Evolutionary conservation across 2,113 vertebrate species (phyloP).

Genomic region (Rallus limicola): DNA sequence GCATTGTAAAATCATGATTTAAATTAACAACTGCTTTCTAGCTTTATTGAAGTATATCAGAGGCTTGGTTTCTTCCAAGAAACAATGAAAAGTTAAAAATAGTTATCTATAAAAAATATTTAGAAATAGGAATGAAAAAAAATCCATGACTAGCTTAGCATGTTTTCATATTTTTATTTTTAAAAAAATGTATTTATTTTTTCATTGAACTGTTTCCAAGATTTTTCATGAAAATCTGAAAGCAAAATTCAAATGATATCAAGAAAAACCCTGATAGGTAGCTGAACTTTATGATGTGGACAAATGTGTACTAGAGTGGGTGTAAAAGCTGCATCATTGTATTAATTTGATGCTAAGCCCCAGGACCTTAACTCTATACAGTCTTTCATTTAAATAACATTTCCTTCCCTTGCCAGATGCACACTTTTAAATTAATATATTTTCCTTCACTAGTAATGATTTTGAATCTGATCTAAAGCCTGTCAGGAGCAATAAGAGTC

Average conservation of each 20-base stretch:
- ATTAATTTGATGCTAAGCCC: neutral
- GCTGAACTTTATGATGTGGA: neutral
- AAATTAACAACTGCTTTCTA: neutral
- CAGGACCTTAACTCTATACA: neutral
- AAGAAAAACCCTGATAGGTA: neutral
- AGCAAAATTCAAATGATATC: neutral
- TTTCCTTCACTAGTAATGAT: neutral
- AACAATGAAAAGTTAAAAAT: neutral
- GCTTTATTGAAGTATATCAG: neutral
- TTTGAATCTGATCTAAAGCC: neutral
- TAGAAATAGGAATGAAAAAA: neutral
- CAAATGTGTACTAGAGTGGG: neutral
- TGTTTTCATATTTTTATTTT: neutral
- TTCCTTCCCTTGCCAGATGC: neutral
- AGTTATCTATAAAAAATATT: neutral
- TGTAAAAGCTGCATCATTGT: neutral
- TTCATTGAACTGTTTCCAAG: neutral
- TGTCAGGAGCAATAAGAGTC: neutral
- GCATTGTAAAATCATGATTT: neutral
- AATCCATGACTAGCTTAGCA: neutral
- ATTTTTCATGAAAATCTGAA: neutral
- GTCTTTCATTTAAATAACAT: neutral
- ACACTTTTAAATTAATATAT: neutral
- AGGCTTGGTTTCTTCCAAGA: neutral
- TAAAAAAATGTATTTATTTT: neutral